phyloP scores from a whole-genome alignment of 2,888 invertebrate species.

The Dioctria linearis region DNA sequence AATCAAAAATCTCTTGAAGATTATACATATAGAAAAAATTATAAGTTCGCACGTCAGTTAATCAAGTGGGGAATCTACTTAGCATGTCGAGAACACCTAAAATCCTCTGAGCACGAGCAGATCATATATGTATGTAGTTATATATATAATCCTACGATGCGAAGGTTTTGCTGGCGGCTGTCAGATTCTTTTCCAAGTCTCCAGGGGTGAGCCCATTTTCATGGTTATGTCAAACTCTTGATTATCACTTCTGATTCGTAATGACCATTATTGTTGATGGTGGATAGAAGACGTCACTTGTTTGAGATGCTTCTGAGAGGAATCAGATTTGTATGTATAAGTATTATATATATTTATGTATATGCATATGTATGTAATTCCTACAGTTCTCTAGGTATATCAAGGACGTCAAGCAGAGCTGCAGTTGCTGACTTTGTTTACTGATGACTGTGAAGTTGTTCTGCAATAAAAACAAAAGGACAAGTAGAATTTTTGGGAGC shows the following conservation, averaged over 20 bases:
- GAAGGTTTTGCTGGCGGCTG: background rate
- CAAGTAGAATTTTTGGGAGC: too few relatives aligned
- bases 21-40: slow-evolving; percentile 17
- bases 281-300: slow-evolving; percentile 4
- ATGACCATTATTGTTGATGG: slow-evolving; percentile 40
- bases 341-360: background rate
- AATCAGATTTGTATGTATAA: too few relatives aligned
- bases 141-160: slow-evolving; percentile 17
- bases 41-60: slow-evolving; percentile 32
- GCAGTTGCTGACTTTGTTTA: slow-evolving; percentile 18
- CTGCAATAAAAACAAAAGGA: background rate
- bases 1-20: slow-evolving; percentile 18
- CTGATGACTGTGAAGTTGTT: slow-evolving; percentile 16
- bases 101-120: slow-evolving; percentile 38
- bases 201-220: slow-evolving; percentile 34
- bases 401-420: slow-evolving; percentile 25
- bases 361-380: slow-evolving; percentile 3
- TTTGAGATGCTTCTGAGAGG: background rate
- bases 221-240: slow-evolving; percentile 33
- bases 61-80: slow-evolving; percentile 37
- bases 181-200: slow-evolving; percentile 14
- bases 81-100: slow-evolving; percentile 19
- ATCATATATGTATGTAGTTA: too few relatives aligned
- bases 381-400: too few relatives aligned
- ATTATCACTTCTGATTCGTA: slow-evolving; percentile 51